Evolutionary conservation across 2,113 vertebrate genomes (phyloP).

Genomic region (Canis aureus): DNA sequence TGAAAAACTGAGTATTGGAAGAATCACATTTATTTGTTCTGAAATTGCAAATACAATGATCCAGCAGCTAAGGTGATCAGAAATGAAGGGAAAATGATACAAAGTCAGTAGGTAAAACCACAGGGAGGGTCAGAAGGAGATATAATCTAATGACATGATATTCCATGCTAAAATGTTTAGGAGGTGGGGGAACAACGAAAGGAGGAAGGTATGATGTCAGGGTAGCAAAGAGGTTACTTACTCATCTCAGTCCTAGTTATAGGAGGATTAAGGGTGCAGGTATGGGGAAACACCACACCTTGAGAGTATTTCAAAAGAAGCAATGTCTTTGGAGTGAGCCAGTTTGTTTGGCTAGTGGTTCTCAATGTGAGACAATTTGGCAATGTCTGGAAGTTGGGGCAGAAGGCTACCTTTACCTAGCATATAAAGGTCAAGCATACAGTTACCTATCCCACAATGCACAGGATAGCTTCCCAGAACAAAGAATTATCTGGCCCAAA

Average conservation of each 20-base stretch:
- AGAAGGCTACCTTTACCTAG: background rate
- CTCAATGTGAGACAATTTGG: background rate
- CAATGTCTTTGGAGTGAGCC: background rate
- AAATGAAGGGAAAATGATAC: slow-evolving; percentile 5
- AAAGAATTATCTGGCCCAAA: background rate
- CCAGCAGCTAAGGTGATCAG: background rate
- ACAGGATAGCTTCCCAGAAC: background rate
- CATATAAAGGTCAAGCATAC: background rate
- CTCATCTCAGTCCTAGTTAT: background rate
- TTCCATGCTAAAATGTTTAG: background rate
- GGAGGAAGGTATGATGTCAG: background rate
- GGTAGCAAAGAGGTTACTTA: background rate
- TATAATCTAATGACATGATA: slow-evolving; percentile 13
- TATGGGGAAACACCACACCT: rapidly evolving
- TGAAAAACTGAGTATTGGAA: background rate
- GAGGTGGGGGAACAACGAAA: background rate
- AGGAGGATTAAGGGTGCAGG: background rate
- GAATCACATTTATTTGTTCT: background rate
- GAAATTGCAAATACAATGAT: background rate
- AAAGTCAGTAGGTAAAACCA: slow-evolving; percentile 5
- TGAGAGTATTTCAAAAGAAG: background rate
- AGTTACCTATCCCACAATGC: background rate
- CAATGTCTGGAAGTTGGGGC: background rate
- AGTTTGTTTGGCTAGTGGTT: background rate
- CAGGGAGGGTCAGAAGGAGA: background rate